Base-by-base conservation (phyloP, 2,888 invertebrate species). In the Pomacea canaliculata region DNA sequence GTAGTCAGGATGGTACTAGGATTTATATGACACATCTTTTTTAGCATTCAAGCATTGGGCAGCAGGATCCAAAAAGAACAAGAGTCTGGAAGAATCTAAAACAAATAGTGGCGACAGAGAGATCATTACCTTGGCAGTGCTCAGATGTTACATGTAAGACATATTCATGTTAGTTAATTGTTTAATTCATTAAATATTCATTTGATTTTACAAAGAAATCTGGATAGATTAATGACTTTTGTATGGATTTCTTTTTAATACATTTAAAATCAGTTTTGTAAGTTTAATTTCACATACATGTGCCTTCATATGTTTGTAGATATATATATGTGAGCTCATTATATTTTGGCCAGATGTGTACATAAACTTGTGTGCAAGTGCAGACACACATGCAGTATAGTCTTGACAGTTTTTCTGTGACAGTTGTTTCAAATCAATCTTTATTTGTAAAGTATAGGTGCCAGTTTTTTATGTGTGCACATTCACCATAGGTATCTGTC, bases 51-150 rank as follows among this genome's bases (percentile, higher is more conserved):
- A 91, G 89, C 69, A 91, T 91, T 79, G 90, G 88, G 85, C 87
- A 59, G 86, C 89, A 13, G 88, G 88, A 18, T 85, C 75, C 63
- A 92, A 92, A 93, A 82, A 96, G 96, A 88, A 96, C 96, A 89
- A 93, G 95, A 83, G 94, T 95, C 82, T 97, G 96, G 96, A 94
- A 95, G 89, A 96, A 96, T 10, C 90, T 97, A 70, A 97, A 97
- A 90, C 97, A 97, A 92, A 96, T 97, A 85, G 92, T 96, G 71
- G 92, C 96, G 1, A 94, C 95, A 65, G 97, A 97, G 89, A 93
- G 95, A 89, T 90, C 94, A 49, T 91, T 96, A 78, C 94, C 94
- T 7, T 96, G 96, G 96, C 93, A 94, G 37, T 93, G 94, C 78
- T 94, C 95, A 87, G 93, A 94, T 73, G 94, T 96, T 76, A 93